Base-by-base conservation (phyloP, 2,113 vertebrate genomes). In the Callaeas wilsoni region DNA sequence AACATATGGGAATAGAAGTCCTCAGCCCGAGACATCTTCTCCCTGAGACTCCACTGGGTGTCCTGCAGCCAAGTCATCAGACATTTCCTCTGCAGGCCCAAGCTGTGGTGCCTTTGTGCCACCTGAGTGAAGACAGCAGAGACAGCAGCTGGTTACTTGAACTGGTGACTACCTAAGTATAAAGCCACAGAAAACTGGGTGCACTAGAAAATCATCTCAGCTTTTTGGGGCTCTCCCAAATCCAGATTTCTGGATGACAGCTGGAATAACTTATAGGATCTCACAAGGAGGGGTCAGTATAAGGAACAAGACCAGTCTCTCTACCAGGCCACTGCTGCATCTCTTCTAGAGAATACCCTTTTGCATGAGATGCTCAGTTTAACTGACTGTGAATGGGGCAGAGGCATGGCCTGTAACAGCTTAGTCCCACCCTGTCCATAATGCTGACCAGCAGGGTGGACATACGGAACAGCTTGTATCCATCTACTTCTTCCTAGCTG, bases 1-100 rank as follows among this genome's bases (percentile, higher is more conserved):
- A 99, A 44, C 7, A 88, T 84, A 10, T 80, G 93, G 60, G 93
- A 97, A 90, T 98, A 91, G 49, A 99, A 96, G 44, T 94, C 94
- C 57, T 98, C 97, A 26, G 99, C 99, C n/a, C 13, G 64, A 89
- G 97, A 97, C n/a, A 64, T 95, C 97, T 97, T 99, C 89, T 97
- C 90, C 46, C 71, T 77, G 93, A 97, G 67, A 39, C 91, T 97
- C 75, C 97, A 93, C 79, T 87, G 97, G 46, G 97, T 79, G 13
- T 89, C 75, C 85, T 91, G 98, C 57, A 97, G 96, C 99, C 99
- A 99, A 89, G 49, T 42, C 75, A 97, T 87, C 57, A 98, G 95
- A 87, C 94, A 98, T 47, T 89, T 97, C 88, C 96, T 98, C 97
- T 98, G 98, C 65, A 99, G 89, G 55, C 59, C 55, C 65, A 91